These are phyloP conservation scores for Eupithecia subfuscata DNA, from an alignment of 2,888 invertebrate genomes.

Conservation along the genomic window DNA sequence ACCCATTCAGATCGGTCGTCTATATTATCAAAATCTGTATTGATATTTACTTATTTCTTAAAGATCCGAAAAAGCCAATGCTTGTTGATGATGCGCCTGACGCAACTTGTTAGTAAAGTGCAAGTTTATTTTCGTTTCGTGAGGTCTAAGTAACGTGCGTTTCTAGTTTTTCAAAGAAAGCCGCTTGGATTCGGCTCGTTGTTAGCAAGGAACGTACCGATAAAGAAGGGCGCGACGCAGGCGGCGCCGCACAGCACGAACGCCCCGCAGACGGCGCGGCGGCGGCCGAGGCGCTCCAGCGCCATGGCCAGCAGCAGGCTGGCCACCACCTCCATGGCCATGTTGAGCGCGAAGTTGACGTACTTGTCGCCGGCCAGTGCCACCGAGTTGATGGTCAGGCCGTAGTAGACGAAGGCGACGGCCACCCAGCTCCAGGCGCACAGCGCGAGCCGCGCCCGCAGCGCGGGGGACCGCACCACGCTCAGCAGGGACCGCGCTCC, in stretches of 20 bases:
- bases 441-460: constrained; percentile 62
- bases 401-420: constrained; percentile 91
- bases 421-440: constrained; percentile 87
- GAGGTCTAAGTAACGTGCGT: background rate
- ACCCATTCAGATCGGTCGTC: too few species aligned
- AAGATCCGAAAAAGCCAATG: too few species aligned
- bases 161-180: background rate
- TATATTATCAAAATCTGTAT: too few species aligned
- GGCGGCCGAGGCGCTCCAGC: constrained; percentile 72
- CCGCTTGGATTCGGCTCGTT: background rate
- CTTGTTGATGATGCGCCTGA: too few species aligned
- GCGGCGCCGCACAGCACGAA: constrained; percentile 70
- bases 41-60: too few species aligned
- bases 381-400: constrained; percentile 90
- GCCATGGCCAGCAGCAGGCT: constrained; percentile 77
- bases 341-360: constrained; percentile 86
- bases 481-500: background rate
- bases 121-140: too few species aligned
- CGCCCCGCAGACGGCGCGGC: constrained; percentile 66
- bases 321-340: constrained; percentile 78
- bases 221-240: constrained; percentile 67
- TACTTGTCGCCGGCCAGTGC: constrained; percentile 89
- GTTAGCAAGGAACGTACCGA: constrained; percentile 55
- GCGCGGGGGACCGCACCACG: constrained; percentile 37
- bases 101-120: too few species aligned